phyloP scores from a whole-genome alignment of 2,113 vertebrate genomes.

The Donacobius atricapilla region DNA sequence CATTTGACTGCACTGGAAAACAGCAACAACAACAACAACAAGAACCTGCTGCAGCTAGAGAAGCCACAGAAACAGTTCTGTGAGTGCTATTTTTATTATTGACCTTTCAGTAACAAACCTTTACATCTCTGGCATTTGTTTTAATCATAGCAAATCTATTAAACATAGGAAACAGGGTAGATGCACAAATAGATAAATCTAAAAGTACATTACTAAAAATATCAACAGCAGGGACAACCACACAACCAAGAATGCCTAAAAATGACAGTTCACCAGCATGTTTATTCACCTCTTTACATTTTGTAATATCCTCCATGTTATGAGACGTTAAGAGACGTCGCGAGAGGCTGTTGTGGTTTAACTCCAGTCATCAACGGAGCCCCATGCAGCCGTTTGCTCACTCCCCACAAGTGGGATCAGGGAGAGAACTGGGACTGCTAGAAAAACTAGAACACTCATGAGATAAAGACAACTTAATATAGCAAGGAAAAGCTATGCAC shows the following conservation, averaged over 20 bases:
- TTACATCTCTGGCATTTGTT: not conserved
- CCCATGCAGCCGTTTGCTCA: accelerated
- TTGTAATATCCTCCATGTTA: not conserved
- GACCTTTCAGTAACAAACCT: not conserved
- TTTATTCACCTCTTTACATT: not conserved
- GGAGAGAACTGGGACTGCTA: not conserved
- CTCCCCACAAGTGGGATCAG: not conserved
- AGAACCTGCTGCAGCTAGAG: not conserved
- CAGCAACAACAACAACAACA: too few relatives aligned
- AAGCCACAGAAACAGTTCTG: not conserved
- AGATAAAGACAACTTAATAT: not conserved
- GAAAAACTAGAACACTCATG: not conserved
- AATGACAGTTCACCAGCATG: not conserved
- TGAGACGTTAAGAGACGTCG: accelerated
- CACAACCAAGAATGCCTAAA: not conserved
- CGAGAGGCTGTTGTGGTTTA: not conserved
- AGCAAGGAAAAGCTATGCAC: not conserved
- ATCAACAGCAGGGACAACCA: not conserved
- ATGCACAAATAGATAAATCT: not conserved
- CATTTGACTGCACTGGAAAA: not conserved
- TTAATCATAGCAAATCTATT: not conserved
- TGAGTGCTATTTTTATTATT: not conserved
- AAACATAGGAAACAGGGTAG: not conserved
- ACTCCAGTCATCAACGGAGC: not conserved
- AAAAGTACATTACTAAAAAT: not conserved